Base-by-base conservation (phyloP, 1,140 invertebrate species). In the Aphidius gifuensis region DNA sequence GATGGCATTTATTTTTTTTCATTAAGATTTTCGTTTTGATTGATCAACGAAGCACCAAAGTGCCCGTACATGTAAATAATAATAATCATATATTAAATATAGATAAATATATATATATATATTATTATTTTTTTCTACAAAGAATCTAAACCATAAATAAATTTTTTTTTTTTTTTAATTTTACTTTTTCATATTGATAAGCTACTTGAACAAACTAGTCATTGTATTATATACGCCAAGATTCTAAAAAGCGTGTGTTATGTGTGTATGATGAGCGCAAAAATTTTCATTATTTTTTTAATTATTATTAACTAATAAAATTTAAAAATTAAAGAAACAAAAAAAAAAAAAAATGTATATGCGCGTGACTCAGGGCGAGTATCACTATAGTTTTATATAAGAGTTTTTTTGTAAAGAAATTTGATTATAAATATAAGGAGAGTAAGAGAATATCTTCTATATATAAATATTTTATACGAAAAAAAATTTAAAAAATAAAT, bases 391-490 rank as follows among this genome's bases (percentile, higher is more conserved):
- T 69, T 60, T 60, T 60, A 50, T 60, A 60, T 60, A 60, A 60
- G 58, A 60, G 53, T 55, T 55, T 53, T 70, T 68, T 64, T 76
- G 72, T 76, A 78, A 73, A 76, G 69, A 77, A 77, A 75, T 38
- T 70, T 66, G 69, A 71, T 51, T 69, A 72, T 61, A 51, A 50
- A 51, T 16, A 23, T 39, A 74, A 75, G 62, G 65, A 71, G 63
- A 74, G 66, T 69, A 51, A 74, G 53, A 53, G 50, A 58, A 73
- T 72, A 68, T 75, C 64, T 64, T 64, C 65, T 72, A 79, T 75
- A 73, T 71, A 78, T 72, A 65, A 80, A 78, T 75, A 79, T 80
- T 80, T 80, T 80, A 79, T 79, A 80, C 69, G 67, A 77, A 79
- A 80, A 59, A 67, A 72, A 70, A 50, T 54, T 63, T 65, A 64